Evolutionary conservation across 2,113 vertebrate species (phyloP).

Genomic region (Telmatochromis brachygnathus): DNA sequence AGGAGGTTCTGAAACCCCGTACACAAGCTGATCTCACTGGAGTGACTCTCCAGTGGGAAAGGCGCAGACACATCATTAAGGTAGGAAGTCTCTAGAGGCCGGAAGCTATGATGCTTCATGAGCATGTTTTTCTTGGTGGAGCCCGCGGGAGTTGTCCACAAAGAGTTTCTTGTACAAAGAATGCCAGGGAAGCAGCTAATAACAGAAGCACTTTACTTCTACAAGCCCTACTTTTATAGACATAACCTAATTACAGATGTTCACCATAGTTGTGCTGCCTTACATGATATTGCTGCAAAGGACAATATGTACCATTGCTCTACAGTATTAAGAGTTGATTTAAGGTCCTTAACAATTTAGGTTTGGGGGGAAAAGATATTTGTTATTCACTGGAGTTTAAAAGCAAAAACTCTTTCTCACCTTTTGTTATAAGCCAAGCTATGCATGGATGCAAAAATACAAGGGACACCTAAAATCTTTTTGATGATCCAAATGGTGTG

Average conservation of each 20-base stretch:
- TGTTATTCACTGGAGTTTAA: neutral
- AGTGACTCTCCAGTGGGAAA: slow-evolving; percentile 17
- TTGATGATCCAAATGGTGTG: neutral
- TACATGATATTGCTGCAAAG: neutral
- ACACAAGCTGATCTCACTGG: slow-evolving; percentile 25
- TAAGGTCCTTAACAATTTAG: neutral
- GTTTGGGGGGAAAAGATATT: fast-evolving
- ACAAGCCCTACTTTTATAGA: slow-evolving; percentile 2
- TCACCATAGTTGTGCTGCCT: neutral
- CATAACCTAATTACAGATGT: slow-evolving; percentile 15
- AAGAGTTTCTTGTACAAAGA: slow-evolving; percentile 20
- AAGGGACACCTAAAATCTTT: neutral
- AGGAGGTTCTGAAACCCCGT: slow-evolving; percentile 27
- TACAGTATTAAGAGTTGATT: neutral
- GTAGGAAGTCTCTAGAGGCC: slow-evolving; percentile 29
- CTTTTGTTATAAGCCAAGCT: neutral
- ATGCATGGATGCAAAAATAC: neutral
- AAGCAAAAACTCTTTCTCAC: neutral
- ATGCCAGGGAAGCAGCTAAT: neutral
- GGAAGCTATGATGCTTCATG: slow-evolving; percentile 25
- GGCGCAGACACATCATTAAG: slow-evolving; percentile 28
- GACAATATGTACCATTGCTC: neutral
- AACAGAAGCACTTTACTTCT: slow-evolving; percentile 8
- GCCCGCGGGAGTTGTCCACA: slow-evolving; percentile 7
- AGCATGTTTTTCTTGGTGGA: slow-evolving; percentile 50